These are phyloP conservation scores for Gracilinanus agilis DNA, from an alignment of 2,113 vertebrate species.

Conservation along the genomic window DNA sequence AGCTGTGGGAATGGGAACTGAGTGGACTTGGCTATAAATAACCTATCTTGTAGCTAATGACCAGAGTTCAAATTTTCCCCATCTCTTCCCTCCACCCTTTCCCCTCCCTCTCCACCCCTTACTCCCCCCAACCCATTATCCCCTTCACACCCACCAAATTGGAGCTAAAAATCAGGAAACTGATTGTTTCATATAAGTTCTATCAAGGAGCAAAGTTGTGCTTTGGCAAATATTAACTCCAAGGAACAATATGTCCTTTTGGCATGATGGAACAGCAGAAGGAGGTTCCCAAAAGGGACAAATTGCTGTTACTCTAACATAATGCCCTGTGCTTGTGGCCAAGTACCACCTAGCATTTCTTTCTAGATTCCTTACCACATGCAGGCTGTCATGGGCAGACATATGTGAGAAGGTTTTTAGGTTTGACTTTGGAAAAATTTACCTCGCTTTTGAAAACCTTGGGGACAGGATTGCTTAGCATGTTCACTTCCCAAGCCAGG, in stretches of 20 bases:
- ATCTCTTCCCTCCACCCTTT: neutral
- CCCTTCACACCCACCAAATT: neutral
- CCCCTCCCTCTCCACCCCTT: too few species aligned
- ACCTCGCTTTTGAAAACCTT: constrained; percentile 63
- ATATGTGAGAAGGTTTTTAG: constrained; percentile 57
- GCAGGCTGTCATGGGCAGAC: neutral
- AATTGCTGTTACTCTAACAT: neutral
- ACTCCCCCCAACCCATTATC: too few species aligned
- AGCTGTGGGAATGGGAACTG: neutral
- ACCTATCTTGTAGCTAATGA: neutral
- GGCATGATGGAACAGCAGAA: neutral
- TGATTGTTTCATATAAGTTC: neutral
- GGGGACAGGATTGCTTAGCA: constrained; percentile 70
- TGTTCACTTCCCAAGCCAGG: constrained; percentile 68
- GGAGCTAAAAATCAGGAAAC: neutral
- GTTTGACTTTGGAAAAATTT: constrained; percentile 76
- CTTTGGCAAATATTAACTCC: neutral
- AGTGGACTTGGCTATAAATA: neutral
- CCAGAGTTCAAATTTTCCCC: neutral
- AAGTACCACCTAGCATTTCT: neutral
- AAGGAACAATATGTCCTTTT: neutral
- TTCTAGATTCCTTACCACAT: neutral
- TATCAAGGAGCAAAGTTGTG: neutral
- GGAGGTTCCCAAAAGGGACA: neutral
- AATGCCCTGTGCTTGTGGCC: neutral